Base-by-base conservation (phyloP, 2,797 vertebrate species). In the Argyrosomus regius region DNA sequence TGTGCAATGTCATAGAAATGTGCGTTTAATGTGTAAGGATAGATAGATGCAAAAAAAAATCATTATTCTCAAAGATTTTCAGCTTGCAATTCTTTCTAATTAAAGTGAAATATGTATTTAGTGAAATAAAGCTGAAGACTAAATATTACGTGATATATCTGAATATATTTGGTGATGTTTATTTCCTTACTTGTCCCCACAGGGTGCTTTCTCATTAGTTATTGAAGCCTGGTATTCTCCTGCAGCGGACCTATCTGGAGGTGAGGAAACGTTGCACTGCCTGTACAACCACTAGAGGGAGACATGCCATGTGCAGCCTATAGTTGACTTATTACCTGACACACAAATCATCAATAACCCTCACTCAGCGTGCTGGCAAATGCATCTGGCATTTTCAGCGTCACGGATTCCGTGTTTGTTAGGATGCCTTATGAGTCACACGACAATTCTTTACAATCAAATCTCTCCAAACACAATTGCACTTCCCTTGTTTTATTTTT, bases 401-500 rank as follows among this genome's bases (percentile, higher is more conserved):
- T 80, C 72, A 75, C 48, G 65, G 77, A 57, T 80, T 39, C 54
- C 71, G 54, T 67, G 79, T 91, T 78, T 79, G 78, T 81, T 83
- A 80, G 80, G 86, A 87, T 86, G 89, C 77, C 81, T 82, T 88
- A 84, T 90, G 91, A 91, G 88, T 94, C 93, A 92, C 90, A 87
- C 82, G 81, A 86, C 93, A 92, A 87, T 92, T 90, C 90, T 89
- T 87, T 87, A 85, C 91, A 95, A 95, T 96, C 96, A 82, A 70
- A 89, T 95, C 95, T 94, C 95, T 95, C 90, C 92, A 97, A 96
- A 96, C 96, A 99, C 98, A 99, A 99, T 98, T 94, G 97, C 95
- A 96, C 97, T 99, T 99, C 98, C 98, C 96, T 93, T 96, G 90
- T 96, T 97, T 98, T 98, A 98, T 99, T 98, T 98, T 97, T 96